Base-by-base conservation (phyloP, 2,113 vertebrate species). In the Tenebrosternarchus preto region DNA sequence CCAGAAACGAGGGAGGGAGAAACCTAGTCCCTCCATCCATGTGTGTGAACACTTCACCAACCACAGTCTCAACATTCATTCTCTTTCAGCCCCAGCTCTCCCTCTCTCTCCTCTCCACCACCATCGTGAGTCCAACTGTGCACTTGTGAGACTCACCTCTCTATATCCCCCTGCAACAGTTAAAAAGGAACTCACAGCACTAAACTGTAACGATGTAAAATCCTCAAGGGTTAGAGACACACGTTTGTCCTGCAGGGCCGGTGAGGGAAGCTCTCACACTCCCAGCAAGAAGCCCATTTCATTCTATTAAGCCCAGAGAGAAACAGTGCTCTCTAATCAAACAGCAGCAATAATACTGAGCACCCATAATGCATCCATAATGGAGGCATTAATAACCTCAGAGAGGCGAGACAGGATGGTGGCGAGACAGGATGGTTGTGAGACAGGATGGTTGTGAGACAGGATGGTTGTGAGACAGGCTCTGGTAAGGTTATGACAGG, bases 321-420 rank as follows among this genome's bases (percentile, higher is more conserved):
- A 76, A 81, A 81, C 68, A 53, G 57, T 53, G 60, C 80, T 50
- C 50, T 17, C 22, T 61, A 70, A 81, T 76, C 76, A 63, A 81
- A 81, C 64, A 61, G 73, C 73, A 74, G 72, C 53, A 56, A 33
- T 25, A 70, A 60, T 70, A 43, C 31, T 81, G 80, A 36, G 68
- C 73, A 76, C 60, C 50, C 39, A 36, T 67, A 70, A 76, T 69
- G 55, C 76, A 74, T 33, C 4, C 19, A 69, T 39, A 68, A 68
- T 31, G 20, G 33, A 33, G 8, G n/a, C 36, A 76, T 81, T 81
- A 81, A 81, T 70, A 76, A 70, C 53, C 43, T 39, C 9, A 3
- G 75, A 69, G 31, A 76, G 61, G 72, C 43, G 24, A 75, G 33
- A 29, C 29, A 8, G 17, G 39, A 67, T 17, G 63, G 66, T n/a